A percentile compares a stretch with the other conserved stretches of the same genome.
These are phyloP conservation scores for Zeus faber DNA, from an alignment of 2,113 vertebrate genomes.

Conservation along the genomic window DNA sequence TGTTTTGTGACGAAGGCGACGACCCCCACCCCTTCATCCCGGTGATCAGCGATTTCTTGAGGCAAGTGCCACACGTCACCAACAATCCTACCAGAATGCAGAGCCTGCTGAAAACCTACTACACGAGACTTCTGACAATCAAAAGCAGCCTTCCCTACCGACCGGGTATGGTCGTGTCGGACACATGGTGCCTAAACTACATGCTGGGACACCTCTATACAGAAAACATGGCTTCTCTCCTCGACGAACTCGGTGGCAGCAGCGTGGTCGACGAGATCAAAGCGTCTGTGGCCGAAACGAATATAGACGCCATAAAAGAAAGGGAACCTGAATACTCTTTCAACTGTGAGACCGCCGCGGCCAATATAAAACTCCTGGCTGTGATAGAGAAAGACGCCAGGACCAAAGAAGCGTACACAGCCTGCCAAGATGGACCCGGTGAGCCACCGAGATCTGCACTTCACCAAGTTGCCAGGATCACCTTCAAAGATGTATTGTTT, in stretches of 20 bases:
- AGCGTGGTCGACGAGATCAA: neutral
- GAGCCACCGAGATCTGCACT: no score
- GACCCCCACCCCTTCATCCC: slow-evolving; percentile 5
- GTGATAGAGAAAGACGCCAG: slow-evolving; percentile 3
- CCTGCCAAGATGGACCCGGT: no score
- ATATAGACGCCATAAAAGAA: neutral
- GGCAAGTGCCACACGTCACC: slow-evolving; percentile 30
- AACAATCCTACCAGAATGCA: slow-evolving; percentile 41
- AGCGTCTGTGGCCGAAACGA: neutral
- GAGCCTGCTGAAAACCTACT: slow-evolving; percentile 31
- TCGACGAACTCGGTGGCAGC: no score
- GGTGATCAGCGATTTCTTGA: slow-evolving; percentile 27
- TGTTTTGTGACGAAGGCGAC: slow-evolving; percentile 24
- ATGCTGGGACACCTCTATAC: no score
- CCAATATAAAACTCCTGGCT: slow-evolving; percentile 5
- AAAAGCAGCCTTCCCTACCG: neutral
- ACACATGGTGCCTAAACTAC: no score
- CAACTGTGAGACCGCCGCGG: slow-evolving; percentile 19
- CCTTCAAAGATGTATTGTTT: no score
- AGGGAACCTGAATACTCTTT: neutral
- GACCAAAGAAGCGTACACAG: slow-evolving; percentile 7
- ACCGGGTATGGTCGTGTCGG: no score
- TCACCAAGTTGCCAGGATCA: no score
- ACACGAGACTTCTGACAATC: neutral
- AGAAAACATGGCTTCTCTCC: no score